Evolutionary conservation across 2,797 vertebrate species (phyloP), one percentile per base, ranked within the genome.

Genomic region (Danio jaintianensis): DNA sequence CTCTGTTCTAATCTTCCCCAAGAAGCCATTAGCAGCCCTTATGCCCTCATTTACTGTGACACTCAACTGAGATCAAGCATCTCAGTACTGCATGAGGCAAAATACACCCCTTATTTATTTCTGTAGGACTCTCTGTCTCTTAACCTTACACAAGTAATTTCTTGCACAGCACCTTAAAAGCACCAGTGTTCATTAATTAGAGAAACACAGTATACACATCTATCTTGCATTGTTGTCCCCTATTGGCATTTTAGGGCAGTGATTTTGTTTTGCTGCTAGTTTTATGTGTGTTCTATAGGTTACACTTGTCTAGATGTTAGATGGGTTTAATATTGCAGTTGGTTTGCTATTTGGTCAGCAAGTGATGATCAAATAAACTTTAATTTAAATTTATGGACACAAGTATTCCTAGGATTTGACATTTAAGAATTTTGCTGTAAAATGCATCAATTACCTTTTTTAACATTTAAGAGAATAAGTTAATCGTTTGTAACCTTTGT

Each of bases 181-280:
- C 29, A 55, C 71, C 40, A 15, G 81, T 81, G 86, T 90, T 91
- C 89, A 92, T 93, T 93, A 91, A 92, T 93, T 93, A 91, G 89
- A 83, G 70, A 80, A 18, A 58, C 50, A 78, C 85, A 87, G 78
- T 81, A 80, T 79, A 86, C 76, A 84, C 84, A 92, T 92, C 80
- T 78, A 90, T 79, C 86, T 92, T 81, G 81, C 63, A 42, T 75
- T 6, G 12, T 82, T 85, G 83, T 83, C 80, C 7, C 38, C 1
- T 92, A 94, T 93, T 91, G 93, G 89, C 93, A 91, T 90, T 92
- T 94, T 93, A 94, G 83, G 80, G 90, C 86, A 81, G 75, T 82
- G 86, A 89, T 92, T 92, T 90, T 92, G 91, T 94, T 94, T 93
- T 86, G 88, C 90, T 89, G 91, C 85, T 81, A 55, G 86, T 92